These are phyloP conservation scores for Ceramica pisi DNA, from an alignment of 2,888 invertebrate species.

Conservation along the genomic window DNA sequence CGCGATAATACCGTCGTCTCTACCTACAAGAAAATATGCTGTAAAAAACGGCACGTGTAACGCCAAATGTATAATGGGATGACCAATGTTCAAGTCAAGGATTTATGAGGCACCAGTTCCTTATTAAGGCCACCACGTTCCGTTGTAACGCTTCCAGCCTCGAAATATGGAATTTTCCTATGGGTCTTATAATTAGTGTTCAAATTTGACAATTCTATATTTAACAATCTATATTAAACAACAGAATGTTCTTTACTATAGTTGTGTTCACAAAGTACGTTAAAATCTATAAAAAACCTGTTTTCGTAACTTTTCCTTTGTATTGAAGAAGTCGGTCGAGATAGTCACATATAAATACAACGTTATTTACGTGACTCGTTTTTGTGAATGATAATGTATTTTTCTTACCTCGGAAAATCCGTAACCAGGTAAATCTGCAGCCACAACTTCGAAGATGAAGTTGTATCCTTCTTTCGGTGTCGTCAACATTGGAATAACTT, in stretches of 20 bases:
- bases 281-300: constrained; percentile 26
- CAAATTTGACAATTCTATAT: constrained; percentile 18
- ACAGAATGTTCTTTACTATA: background rate
- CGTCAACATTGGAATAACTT: constrained; percentile 93
- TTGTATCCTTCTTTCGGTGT: constrained; percentile 88
- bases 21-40: background rate
- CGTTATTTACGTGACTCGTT: constrained; percentile 5
- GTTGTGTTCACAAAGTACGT: constrained; percentile 9
- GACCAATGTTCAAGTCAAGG: constrained; percentile 27
- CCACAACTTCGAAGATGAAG: constrained; percentile 93
- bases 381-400: background rate
- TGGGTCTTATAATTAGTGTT: background rate
- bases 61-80: constrained; percentile 4
- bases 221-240: background rate
- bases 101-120: constrained; percentile 17
- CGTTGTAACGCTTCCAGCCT: constrained; percentile 3
- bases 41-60: constrained; percentile 44
- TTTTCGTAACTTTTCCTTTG: constrained; percentile 30
- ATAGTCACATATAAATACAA: constrained; percentile 9
- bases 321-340: constrained; percentile 34
- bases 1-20: background rate
- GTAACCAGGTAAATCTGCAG: constrained; percentile 93
- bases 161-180: constrained; percentile 26
- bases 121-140: background rate
- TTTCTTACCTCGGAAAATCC: constrained; percentile 92